Evolutionary conservation across 2,888 invertebrate genomes (phyloP).

Genomic region (Elgonia sp.): DNA sequence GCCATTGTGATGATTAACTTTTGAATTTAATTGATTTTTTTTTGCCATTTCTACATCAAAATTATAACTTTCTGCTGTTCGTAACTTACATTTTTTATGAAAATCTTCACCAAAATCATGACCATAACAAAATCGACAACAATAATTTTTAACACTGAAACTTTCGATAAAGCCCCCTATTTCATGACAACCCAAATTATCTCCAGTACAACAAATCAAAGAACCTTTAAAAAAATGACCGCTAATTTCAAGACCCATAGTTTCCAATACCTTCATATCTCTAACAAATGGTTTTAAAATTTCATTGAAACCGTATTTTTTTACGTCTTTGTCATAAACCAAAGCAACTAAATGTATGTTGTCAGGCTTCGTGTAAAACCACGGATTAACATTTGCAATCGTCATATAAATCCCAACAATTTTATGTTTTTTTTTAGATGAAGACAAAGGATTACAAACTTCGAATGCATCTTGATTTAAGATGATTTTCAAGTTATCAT

Average conservation of each 20-base stretch:
- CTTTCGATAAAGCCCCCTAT: constrained; percentile 74
- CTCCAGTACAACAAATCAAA: constrained; percentile 26
- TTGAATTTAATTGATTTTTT: not conserved
- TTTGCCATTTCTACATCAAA: constrained; percentile 29
- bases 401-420: constrained; percentile 21
- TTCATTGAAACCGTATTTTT: constrained; percentile 4
- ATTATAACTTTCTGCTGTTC: constrained; percentile 33
- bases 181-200: constrained; percentile 40
- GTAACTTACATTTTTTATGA: constrained; percentile 8
- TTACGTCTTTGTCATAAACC: constrained; percentile 62
- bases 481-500: constrained; percentile 21
- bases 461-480: constrained; percentile 42
- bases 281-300: constrained; percentile 14
- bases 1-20: constrained; percentile 63
- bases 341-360: constrained; percentile 38
- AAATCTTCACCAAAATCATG: constrained; percentile 50
- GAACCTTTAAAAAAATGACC: constrained; percentile 24
- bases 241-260: constrained; percentile 26
- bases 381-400: constrained; percentile 24
- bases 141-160: constrained; percentile 63
- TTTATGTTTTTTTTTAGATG: constrained; percentile 37
- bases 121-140: constrained; percentile 43
- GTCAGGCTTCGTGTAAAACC: constrained; percentile 16
- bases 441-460: constrained; percentile 21
- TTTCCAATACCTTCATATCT: constrained; percentile 68